Conservation (phyloP, 2,888 invertebrate genomes). For the Chydorus sphaericus region DNA sequence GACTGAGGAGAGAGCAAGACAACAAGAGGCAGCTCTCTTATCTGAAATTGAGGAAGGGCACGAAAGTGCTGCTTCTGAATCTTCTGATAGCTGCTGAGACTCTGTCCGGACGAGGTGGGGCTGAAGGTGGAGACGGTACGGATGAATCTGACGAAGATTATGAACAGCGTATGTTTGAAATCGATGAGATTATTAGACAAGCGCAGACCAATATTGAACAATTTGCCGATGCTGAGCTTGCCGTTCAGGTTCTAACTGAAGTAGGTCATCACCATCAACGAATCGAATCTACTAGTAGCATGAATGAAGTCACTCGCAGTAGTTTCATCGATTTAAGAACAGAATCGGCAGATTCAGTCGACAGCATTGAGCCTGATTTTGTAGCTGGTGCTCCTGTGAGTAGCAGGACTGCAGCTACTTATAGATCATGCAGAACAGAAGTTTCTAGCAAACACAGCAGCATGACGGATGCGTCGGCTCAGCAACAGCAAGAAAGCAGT, state of each 20-base stretch:
- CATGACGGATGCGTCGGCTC: not conserved
- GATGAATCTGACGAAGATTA: constrained; percentile 45
- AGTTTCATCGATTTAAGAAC: constrained; percentile 39
- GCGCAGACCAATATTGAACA: constrained; percentile 50
- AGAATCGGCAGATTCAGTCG: constrained; percentile 25
- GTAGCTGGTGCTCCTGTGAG: not conserved
- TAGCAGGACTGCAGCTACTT: not conserved
- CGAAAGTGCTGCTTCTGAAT: constrained; percentile 35
- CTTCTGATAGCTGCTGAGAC: constrained; percentile 44
- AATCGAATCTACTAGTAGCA: constrained; percentile 6
- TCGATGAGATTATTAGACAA: constrained; percentile 50
- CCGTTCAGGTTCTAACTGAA: constrained; percentile 14
- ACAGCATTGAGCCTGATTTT: constrained; percentile 5
- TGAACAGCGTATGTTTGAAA: constrained; percentile 48
- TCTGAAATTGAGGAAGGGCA: constrained; percentile 33
- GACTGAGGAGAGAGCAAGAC: constrained; percentile 62
- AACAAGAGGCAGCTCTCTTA: constrained; percentile 64
- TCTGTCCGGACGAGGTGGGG: constrained; percentile 33
- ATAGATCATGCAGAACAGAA: not conserved
- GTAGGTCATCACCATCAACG: constrained; percentile 11
- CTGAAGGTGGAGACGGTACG: constrained; percentile 33
- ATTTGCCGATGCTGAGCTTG: constrained; percentile 27
- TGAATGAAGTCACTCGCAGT: constrained; percentile 23
- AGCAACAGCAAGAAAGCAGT: not conserved
- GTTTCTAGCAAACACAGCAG: not conserved